Conservation (phyloP, 2,888 invertebrate genomes). For the Pyrgus malvae region DNA sequence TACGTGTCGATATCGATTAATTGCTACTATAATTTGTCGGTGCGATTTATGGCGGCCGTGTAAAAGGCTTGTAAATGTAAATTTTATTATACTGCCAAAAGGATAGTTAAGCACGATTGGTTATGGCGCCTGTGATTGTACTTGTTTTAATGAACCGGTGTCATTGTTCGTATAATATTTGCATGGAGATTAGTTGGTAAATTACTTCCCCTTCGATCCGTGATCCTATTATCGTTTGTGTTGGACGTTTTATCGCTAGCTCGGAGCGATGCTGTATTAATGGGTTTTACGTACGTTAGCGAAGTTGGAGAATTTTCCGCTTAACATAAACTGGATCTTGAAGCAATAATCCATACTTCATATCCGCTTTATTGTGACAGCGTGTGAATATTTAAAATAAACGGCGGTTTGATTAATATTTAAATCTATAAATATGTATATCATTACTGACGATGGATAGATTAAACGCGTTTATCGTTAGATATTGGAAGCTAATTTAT, state of each 20-base stretch:
- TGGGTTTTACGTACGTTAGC: constrained; percentile 26
- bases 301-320: constrained; percentile 24
- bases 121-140: constrained; percentile 9
- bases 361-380: constrained; percentile 6
- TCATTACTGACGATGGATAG: background rate
- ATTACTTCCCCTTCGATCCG: constrained; percentile 55
- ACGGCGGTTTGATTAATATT: constrained; percentile 16
- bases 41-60: constrained; percentile 40
- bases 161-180: constrained; percentile 57
- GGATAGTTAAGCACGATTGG: constrained; percentile 18
- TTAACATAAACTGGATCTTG: constrained; percentile 23
- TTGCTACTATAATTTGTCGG: constrained; percentile 27
- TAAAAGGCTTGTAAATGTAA: constrained; percentile 23
- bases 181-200: constrained; percentile 67
- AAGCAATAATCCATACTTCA: constrained; percentile 19
- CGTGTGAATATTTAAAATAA: constrained; percentile 21
- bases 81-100: constrained; percentile 28
- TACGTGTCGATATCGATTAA: constrained; percentile 28
- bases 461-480: background rate
- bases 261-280: constrained; percentile 27
- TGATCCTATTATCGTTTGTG: constrained; percentile 40
- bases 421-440: constrained; percentile 6
- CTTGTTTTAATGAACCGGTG: constrained; percentile 48
- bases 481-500: no score
- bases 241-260: constrained; percentile 26